Evolutionary conservation across 35 echinoderm and acorn worm genomes (phyloP).

Genomic region (Acanthaster planci): DNA sequence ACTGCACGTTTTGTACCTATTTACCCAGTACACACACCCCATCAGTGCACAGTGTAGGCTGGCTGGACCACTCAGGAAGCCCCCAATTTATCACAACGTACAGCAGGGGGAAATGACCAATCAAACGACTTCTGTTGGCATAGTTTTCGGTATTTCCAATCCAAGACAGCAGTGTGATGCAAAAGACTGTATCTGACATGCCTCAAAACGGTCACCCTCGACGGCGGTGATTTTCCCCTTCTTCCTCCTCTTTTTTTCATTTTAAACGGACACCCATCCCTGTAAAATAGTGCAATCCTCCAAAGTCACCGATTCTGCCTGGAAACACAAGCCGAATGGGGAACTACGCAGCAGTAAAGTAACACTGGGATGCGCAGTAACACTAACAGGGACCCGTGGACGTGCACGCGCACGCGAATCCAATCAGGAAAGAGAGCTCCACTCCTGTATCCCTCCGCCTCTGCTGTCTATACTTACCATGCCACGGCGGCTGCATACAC

Average conservation of each 20-base stretch:
- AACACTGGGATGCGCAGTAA: not conserved
- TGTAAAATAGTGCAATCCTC: not conserved
- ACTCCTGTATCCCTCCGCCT: conserved; percentile 23
- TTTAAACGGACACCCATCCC: no score
- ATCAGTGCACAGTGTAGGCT: not conserved
- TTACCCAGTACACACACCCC: not conserved
- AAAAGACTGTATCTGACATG: not conserved
- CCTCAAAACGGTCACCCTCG: not conserved
- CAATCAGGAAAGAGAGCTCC: conserved; percentile 22
- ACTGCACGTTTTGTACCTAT: not conserved
- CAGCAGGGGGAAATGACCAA: conserved; percentile 19
- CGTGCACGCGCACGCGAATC: conserved; percentile 3
- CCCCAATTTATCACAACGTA: conserved; percentile 21
- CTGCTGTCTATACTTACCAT: not conserved
- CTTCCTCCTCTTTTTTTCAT: not conserved
- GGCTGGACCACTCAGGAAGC: not conserved
- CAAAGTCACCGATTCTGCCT: not conserved
- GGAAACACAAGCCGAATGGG: no score
- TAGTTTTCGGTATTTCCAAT: conserved; percentile 19
- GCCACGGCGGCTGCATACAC: not conserved
- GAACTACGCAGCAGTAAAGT: not conserved
- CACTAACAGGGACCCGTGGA: conserved; percentile 6
- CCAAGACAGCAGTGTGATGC: not conserved
- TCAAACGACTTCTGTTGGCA: conserved; percentile 16
- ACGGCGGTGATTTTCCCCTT: not conserved